Evolutionary conservation across 2,888 invertebrate species (phyloP).

Genomic region (Choristoneura rosaceana): DNA sequence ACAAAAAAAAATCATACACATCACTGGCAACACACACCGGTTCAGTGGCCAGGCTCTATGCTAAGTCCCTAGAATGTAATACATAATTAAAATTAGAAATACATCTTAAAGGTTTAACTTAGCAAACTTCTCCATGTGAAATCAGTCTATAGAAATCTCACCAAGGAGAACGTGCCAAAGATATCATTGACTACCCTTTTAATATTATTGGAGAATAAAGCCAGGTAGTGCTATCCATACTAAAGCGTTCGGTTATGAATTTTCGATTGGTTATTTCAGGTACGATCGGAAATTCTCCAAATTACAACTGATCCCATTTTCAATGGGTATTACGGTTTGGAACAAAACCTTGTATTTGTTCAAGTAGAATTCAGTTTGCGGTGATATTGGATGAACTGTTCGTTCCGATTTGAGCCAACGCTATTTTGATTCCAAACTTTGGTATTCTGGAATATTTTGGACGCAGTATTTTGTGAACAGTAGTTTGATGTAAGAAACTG

Average conservation of each 20-base stretch:
- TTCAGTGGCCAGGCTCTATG: no score
- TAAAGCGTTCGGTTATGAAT: conserved; percentile 34
- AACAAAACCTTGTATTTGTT: background rate
- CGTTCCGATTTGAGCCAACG: conserved; percentile 19
- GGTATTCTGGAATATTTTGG: conserved; percentile 9
- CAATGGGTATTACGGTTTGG: background rate
- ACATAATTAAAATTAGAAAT: no score
- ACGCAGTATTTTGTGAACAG: background rate
- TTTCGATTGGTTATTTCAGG: conserved; percentile 34
- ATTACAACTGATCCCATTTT: conserved; percentile 16
- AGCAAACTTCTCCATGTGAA: background rate
- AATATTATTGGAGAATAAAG: background rate
- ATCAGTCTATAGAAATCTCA: conserved; percentile 11
- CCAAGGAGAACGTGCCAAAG: conserved; percentile 5
- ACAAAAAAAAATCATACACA: no score
- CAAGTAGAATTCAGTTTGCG: conserved; percentile 9
- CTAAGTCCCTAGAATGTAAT: no score
- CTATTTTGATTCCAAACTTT: conserved; percentile 18
- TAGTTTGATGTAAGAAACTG: no score
- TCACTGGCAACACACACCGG: no score
- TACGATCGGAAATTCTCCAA: conserved; percentile 33
- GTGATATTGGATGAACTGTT: background rate
- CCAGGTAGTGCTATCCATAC: conserved; percentile 15
- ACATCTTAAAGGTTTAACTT: background rate
- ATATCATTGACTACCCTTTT: background rate